Conservation (phyloP, 2,888 invertebrate species). For the Nomada goodeniana region DNA sequence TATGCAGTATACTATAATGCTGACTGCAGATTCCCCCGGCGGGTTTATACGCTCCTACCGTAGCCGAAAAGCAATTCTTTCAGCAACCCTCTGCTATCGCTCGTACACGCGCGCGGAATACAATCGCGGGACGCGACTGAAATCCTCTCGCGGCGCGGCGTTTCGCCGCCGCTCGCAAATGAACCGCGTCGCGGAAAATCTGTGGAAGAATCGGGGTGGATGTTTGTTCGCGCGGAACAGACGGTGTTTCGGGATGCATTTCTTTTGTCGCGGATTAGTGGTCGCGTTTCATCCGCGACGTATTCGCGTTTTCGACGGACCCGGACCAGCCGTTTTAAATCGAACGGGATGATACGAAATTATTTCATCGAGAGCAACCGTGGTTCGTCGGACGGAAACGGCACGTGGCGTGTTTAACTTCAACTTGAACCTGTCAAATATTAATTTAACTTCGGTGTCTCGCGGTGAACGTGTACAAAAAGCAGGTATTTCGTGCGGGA, state of each 20-base stretch:
- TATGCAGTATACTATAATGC: slow-evolving; percentile 65
- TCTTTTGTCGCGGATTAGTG: too few relatives aligned
- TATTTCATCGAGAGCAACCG: too few relatives aligned
- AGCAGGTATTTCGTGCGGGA: too few relatives aligned
- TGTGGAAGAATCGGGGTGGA: not conserved
- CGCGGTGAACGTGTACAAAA: too few relatives aligned
- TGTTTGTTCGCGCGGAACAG: not conserved
- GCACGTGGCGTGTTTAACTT: too few relatives aligned
- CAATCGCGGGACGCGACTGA: slow-evolving; percentile 35
- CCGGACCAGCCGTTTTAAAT: too few relatives aligned
- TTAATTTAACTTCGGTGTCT: too few relatives aligned
- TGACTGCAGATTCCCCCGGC: slow-evolving; percentile 41
- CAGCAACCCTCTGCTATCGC: slow-evolving; percentile 58
- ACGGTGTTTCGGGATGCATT: not conserved
- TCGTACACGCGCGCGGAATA: slow-evolving; percentile 16
- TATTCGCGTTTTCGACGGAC: too few relatives aligned
- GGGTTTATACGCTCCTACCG: slow-evolving; percentile 45
- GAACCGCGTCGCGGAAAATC: slow-evolving; percentile 21
- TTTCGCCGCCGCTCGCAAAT: slow-evolving; percentile 19
- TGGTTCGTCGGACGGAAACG: too few relatives aligned
- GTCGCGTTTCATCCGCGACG: too few relatives aligned
- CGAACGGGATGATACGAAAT: too few relatives aligned
- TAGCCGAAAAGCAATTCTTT: slow-evolving; percentile 65
- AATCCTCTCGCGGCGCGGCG: slow-evolving; percentile 15
- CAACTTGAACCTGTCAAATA: too few relatives aligned